Evolutionary conservation across 2,797 vertebrate genomes (phyloP).

Genomic region (Lepidocolaptes lacrymiger): DNA sequence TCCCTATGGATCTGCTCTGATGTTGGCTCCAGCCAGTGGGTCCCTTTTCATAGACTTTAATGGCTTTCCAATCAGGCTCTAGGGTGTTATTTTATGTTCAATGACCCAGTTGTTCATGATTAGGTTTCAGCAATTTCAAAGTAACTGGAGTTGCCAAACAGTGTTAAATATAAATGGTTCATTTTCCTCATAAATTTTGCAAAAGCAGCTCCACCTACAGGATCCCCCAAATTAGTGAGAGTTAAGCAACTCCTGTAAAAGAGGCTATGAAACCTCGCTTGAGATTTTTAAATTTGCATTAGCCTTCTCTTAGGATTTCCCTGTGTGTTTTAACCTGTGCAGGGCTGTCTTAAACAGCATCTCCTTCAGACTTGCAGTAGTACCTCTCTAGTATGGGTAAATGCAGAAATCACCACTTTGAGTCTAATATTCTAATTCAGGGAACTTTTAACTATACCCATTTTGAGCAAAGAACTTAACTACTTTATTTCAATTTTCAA

Average conservation of each 20-base stretch:
- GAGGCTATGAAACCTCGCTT: neutral
- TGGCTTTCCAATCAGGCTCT: slow-evolving; percentile 21
- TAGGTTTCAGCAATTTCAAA: slow-evolving; percentile 24
- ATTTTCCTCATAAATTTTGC: slow-evolving; percentile 24
- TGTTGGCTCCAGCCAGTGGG: neutral
- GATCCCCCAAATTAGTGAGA: neutral
- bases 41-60: slow-evolving; percentile 20
- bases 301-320: neutral
- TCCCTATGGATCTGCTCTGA: neutral
- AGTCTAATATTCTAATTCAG: neutral
- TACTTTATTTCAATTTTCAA: neutral
- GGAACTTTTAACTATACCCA: neutral
- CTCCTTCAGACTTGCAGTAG: neutral
- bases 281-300: neutral
- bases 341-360: neutral
- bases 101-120: slow-evolving; percentile 13
- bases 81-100: slow-evolving; percentile 39
- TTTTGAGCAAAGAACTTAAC: neutral
- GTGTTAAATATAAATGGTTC: neutral
- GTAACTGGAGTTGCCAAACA: neutral
- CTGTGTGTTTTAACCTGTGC: neutral
- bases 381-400: neutral
- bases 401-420: neutral
- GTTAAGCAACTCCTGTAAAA: neutral
- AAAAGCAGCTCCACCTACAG: slow-evolving; percentile 31